Conservation (phyloP, 2,888 invertebrate genomes). For the Stenodera caucasica region DNA sequence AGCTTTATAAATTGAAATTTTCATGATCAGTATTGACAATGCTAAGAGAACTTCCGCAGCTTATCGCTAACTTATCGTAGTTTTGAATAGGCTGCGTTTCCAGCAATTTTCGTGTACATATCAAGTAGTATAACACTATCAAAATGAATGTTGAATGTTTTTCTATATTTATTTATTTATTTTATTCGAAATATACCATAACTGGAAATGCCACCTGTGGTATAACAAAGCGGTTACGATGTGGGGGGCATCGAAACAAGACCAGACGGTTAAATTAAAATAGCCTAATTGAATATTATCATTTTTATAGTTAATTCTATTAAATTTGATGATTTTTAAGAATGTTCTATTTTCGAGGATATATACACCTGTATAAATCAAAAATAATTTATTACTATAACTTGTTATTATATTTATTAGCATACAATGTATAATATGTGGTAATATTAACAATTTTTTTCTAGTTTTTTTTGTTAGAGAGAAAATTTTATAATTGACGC, state of each 20-base stretch:
- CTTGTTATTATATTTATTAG: not conserved
- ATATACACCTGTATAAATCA: not conserved
- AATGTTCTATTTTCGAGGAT: not conserved
- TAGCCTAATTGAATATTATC: conserved; percentile 5
- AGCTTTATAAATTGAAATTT: too few species aligned
- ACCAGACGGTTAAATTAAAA: not conserved
- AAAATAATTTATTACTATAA: not conserved
- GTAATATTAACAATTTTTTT: not conserved
- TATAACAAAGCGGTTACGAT: not conserved
- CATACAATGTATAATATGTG: conserved; percentile 3
- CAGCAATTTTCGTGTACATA: too few species aligned
- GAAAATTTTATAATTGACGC: conserved; percentile 1
- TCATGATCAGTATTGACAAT: too few species aligned
- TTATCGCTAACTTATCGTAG: too few species aligned
- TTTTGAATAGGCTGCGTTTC: too few species aligned
- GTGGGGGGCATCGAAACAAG: conserved; percentile 8
- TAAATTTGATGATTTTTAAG: conserved; percentile 6
- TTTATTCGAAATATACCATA: not conserved
- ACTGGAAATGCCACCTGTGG: conserved; percentile 6
- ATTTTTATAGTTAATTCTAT: conserved; percentile 11
- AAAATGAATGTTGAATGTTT: too few species aligned
- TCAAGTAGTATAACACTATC: too few species aligned
- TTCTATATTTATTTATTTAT: not conserved
- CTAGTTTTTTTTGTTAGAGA: not conserved
- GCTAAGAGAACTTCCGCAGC: too few species aligned